Evolutionary conservation across 2,888 invertebrate species (phyloP), one percentile per base, ranked within the genome.

Genomic region (Alitta virens): DNA sequence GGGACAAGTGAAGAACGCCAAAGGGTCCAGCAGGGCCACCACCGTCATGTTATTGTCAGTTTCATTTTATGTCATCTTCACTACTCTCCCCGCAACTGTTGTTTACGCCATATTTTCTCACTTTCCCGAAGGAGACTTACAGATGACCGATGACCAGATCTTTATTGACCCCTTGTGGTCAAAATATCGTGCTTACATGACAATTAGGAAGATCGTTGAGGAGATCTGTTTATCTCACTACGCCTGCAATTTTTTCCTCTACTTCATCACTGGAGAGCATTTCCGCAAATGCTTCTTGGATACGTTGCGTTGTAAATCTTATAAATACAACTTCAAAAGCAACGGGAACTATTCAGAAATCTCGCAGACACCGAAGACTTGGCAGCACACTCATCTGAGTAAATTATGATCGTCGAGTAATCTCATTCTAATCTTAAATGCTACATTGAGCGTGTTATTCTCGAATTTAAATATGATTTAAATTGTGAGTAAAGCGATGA

Each of bases 41-140:
- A 82, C 82, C 1, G 71, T 78, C 18, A 80, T 79, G 23, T 67
- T 82, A 1, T 69, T 82, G 23, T 74, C 76, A 1, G 80, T 82
- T 5, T 81, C 81, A 2, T 82, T 82, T 66, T 82, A 79, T 67
- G 73, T 80, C 14, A 81, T 81, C 27, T 73, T 77, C 60, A 81
- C 80, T 12, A 73, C 78, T 56, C 68, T 82, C 14, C 82, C 82
- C 2, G 78, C 77, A 24, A 78, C 81, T 0, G 68, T 81, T 49
- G 77, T 80, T 9, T 81, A 78, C 64, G 72, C 75, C 9, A 60
- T 78, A 40, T 70, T 73, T 57, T 67, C 65, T 7, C 61, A 72
- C 38, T 73, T 76, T 24, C 72, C 71, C 3, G 66, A 68, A 1
- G 78, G 78, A 2, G 67, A 74, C 38, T 57, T 63, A 7, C 59